Evolutionary conservation across 1,140 invertebrate genomes (phyloP).

Genomic region (Lepidurus arcticus): DNA sequence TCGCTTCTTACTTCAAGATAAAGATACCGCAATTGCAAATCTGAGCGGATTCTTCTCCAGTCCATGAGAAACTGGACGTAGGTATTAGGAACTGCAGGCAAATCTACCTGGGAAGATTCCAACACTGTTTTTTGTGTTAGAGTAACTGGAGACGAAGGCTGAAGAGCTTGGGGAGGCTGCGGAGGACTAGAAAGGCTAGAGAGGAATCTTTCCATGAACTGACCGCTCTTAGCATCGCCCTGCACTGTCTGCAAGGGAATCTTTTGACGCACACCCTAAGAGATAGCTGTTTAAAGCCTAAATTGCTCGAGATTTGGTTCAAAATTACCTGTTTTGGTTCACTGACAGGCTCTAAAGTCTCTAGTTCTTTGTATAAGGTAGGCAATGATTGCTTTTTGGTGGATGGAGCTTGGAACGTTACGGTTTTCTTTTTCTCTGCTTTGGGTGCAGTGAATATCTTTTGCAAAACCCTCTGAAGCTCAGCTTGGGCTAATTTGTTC

Average conservation of each 20-base stretch:
- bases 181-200: neutral
- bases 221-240: neutral
- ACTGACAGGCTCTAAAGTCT: neutral
- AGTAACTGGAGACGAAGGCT: neutral
- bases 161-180: neutral
- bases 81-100: conserved; percentile 28
- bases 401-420: conserved; percentile 15
- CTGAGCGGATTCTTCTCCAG: conserved; percentile 27
- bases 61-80: conserved; percentile 32
- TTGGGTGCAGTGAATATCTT: conserved; percentile 43
- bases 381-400: neutral
- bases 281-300: neutral
- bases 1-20: conserved; percentile 22
- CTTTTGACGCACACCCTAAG: neutral
- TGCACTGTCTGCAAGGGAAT: conserved; percentile 3
- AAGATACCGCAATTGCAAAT: conserved; percentile 6
- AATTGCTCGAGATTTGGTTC: neutral
- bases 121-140: neutral
- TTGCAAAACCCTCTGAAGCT: conserved; percentile 54
- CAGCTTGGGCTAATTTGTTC: conserved; percentile 56
- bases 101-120: neutral
- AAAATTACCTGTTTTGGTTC: neutral
- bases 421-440: conserved; percentile 37
- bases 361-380: neutral
- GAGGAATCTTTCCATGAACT: conserved; percentile 14